A percentile compares a stretch with the other conserved stretches of the same genome.
Evolutionary conservation across 1,140 invertebrate species (phyloP).

Genomic region (Zaprionus lachaisei): DNA sequence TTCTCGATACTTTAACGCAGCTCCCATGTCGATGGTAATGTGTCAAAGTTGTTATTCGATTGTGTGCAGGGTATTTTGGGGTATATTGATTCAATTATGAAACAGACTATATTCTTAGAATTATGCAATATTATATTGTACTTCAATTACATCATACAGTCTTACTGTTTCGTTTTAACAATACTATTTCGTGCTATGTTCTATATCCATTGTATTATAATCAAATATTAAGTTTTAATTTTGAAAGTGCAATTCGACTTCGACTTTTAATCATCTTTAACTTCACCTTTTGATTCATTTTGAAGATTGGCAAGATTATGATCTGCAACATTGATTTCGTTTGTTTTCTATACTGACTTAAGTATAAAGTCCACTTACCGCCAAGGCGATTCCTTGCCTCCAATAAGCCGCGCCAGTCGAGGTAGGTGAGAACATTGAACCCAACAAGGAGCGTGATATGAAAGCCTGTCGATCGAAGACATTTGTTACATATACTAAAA

Average conservation of each 20-base stretch:
- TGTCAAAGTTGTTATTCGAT: conserved; percentile 63
- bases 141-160: too few species aligned
- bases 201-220: too few species aligned
- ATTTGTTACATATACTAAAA: conserved; percentile 9
- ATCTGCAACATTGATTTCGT: background rate
- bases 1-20: conserved; percentile 40
- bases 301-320: background rate
- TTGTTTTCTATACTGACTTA: background rate
- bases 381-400: background rate
- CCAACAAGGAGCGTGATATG: conserved; percentile 12
- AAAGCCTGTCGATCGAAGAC: conserved; percentile 10
- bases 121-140: background rate
- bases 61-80: conserved; percentile 30
- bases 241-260: too few species aligned
- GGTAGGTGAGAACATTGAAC: conserved; percentile 2
- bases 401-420: background rate
- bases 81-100: conserved; percentile 1
- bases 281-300: background rate
- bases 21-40: conserved; percentile 57
- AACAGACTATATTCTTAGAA: background rate
- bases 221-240: too few species aligned
- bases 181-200: too few species aligned
- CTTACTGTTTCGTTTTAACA: too few species aligned
- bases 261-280: background rate
- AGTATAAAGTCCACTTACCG: background rate